Conservation (phyloP, 2,888 invertebrate genomes). For the Stramonita haemastoma region DNA sequence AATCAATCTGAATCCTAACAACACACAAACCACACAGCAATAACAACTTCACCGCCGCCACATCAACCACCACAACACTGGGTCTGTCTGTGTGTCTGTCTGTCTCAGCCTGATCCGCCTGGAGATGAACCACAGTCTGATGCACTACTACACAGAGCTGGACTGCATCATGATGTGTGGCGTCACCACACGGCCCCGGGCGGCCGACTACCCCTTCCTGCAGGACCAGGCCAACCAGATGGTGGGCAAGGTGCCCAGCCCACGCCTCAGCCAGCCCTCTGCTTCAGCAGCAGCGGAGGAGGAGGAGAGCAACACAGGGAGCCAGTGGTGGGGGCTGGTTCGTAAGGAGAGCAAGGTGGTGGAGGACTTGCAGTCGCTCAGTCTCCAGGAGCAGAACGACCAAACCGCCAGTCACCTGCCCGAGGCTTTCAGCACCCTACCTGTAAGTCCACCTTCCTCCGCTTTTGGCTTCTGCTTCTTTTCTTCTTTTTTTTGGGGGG, state of each 20-base stretch:
- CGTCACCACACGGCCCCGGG: slow-evolving; percentile 28
- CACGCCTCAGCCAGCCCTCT: too few relatives aligned
- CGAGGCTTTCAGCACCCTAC: background rate
- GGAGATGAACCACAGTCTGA: slow-evolving; percentile 89
- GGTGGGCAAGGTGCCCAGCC: background rate
- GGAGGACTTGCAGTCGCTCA: background rate
- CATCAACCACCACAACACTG: too few relatives aligned
- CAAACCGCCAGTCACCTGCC: too few relatives aligned
- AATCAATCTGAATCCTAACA: too few relatives aligned
- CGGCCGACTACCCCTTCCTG: background rate
- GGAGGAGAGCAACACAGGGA: background rate
- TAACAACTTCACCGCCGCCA: too few relatives aligned
- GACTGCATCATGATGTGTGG: slow-evolving; percentile 91
- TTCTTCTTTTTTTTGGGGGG: too few relatives aligned
- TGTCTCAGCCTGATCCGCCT: slow-evolving; percentile 85
- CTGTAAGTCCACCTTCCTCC: slow-evolving; percentile 14
- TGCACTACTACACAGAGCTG: slow-evolving; percentile 91
- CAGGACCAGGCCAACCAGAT: slow-evolving; percentile 15
- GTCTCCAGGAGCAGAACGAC: background rate
- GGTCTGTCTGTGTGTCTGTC: slow-evolving; percentile 25
- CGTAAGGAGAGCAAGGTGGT: background rate
- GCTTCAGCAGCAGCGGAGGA: background rate
- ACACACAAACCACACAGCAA: too few relatives aligned
- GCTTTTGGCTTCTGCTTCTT: too few relatives aligned
- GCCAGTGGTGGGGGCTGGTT: background rate